A percentile compares a stretch with the other conserved stretches of the same genome.
Conservation (phyloP, 1,140 invertebrate genomes). For the Caligus rogercresseyi region DNA sequence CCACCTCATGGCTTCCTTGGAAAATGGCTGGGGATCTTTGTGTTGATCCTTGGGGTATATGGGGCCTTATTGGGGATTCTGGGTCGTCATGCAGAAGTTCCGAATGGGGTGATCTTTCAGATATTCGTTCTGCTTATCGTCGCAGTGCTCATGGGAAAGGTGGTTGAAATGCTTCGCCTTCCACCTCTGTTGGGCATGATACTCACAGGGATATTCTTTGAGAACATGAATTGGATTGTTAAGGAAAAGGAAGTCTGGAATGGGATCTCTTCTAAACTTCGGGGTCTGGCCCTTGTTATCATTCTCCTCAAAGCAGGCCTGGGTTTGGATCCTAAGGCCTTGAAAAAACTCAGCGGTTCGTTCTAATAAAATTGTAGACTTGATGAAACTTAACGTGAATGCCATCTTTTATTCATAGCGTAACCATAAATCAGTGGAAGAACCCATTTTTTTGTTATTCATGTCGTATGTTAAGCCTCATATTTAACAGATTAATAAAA, state of each 20-base stretch:
- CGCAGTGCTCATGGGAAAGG: slow-evolving; percentile 38
- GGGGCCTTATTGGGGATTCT: neutral
- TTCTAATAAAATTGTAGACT: no score
- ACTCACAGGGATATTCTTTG: slow-evolving; percentile 53
- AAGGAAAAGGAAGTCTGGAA: slow-evolving; percentile 30
- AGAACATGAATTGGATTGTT: slow-evolving; percentile 41
- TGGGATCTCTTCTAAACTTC: slow-evolving; percentile 34
- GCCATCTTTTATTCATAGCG: neutral
- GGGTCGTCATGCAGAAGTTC: slow-evolving; percentile 3
- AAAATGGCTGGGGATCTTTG: neutral
- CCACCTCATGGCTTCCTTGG: slow-evolving; percentile 7
- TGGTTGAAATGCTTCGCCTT: slow-evolving; percentile 51
- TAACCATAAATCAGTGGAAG: neutral
- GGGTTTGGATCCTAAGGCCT: slow-evolving; percentile 64
- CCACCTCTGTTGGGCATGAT: slow-evolving; percentile 74
- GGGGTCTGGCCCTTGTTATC: slow-evolving; percentile 72
- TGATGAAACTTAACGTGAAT: slow-evolving; percentile 13
- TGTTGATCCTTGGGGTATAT: neutral
- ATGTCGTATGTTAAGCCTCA: neutral
- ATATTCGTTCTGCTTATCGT: slow-evolving; percentile 2
- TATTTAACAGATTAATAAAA: no score
- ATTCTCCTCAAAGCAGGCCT: slow-evolving; percentile 82
- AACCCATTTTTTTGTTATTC: neutral
- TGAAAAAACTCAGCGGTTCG: slow-evolving; percentile 47
- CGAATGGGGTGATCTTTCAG: slow-evolving; percentile 9